phyloP scores from a whole-genome alignment of 1,140 invertebrate genomes.

The Drosophila sucinea region DNA sequence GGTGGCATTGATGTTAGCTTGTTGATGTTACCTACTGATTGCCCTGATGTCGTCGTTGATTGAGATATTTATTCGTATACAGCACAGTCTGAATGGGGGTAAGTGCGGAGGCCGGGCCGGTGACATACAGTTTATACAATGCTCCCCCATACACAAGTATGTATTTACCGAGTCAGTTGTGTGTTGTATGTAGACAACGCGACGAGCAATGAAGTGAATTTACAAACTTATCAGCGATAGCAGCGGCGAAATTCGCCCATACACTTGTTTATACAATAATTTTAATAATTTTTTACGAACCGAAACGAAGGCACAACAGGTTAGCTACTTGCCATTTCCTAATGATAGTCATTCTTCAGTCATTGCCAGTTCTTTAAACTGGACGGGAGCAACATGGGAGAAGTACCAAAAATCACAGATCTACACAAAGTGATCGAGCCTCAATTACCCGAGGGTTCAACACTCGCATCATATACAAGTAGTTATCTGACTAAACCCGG shows the following conservation, averaged over 20 bases:
- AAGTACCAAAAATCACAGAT: constrained; percentile 68
- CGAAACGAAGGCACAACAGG: constrained; percentile 35
- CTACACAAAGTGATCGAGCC: constrained; percentile 65
- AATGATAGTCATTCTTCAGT: constrained; percentile 37
- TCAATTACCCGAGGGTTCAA: constrained; percentile 52
- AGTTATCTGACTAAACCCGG: constrained; percentile 84
- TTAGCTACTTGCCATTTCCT: background rate
- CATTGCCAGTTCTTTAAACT: constrained; percentile 1
- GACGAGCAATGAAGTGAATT: constrained; percentile 1
- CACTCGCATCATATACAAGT: constrained; percentile 54
- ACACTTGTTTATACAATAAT: constrained; percentile 15
- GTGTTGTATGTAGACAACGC: background rate
- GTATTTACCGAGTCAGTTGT: background rate
- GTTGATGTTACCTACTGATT: constrained; percentile 36
- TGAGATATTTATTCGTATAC: constrained; percentile 46
- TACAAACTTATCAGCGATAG: background rate
- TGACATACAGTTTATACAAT: background rate
- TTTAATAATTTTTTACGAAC: constrained; percentile 34
- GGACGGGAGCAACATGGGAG: constrained; percentile 43
- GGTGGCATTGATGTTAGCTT: constrained; percentile 8
- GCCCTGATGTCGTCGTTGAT: constrained; percentile 39
- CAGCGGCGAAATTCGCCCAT: background rate
- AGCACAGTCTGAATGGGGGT: constrained; percentile 23
- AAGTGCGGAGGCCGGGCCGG: background rate
- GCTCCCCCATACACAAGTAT: background rate